Evolutionary conservation across 2,113 vertebrate species (phyloP).

Genomic region (Calyptommatus sinebrachiatus): DNA sequence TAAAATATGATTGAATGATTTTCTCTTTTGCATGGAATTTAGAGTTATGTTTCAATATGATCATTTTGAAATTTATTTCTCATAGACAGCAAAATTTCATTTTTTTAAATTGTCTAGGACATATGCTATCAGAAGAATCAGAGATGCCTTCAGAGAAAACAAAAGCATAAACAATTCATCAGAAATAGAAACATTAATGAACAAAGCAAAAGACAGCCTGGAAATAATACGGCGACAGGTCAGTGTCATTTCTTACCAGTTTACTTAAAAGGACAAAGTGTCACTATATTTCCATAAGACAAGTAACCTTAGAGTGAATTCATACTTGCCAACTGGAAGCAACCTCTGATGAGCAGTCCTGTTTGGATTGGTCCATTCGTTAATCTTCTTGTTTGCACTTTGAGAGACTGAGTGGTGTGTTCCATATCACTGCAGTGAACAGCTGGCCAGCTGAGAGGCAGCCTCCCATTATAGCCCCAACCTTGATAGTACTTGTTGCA

Average conservation of each 20-base stretch:
- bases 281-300: background rate
- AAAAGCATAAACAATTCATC: constrained; percentile 76
- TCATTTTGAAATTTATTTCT: background rate
- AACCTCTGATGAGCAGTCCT: too few species aligned
- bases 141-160: constrained; percentile 92
- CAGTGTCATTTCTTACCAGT: constrained; percentile 45
- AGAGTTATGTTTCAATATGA: background rate
- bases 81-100: background rate
- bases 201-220: constrained; percentile 78
- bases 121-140: constrained; percentile 87
- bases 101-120: constrained; percentile 72
- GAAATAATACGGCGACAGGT: constrained; percentile 90
- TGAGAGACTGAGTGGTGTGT: too few species aligned
- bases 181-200: constrained; percentile 77
- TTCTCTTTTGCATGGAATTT: background rate
- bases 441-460: too few species aligned
- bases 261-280: background rate
- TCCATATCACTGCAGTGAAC: too few species aligned
- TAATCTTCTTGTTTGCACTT: too few species aligned
- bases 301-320: background rate
- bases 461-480: too few species aligned
- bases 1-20: background rate
- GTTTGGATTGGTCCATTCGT: too few species aligned
- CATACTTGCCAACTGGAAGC: too few species aligned
- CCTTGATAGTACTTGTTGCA: too few species aligned